Evolutionary conservation across 2,888 invertebrate species (phyloP).

Genomic region (Bembecia ichneumoniformis): DNA sequence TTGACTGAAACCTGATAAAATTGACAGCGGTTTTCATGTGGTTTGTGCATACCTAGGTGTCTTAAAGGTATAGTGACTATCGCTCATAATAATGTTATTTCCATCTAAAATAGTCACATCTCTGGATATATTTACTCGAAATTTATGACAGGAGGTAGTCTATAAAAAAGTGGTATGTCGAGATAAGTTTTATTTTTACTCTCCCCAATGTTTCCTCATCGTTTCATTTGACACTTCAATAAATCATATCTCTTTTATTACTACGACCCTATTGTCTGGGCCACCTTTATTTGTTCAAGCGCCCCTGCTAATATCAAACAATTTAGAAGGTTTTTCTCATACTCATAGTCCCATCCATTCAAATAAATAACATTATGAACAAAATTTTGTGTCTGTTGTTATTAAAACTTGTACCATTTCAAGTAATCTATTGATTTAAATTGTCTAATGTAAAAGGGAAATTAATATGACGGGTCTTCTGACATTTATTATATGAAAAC

Average conservation of each 20-base stretch:
- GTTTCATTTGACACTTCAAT: slow-evolving; percentile 43
- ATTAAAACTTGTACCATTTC: too few relatives aligned
- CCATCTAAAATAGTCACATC: too few relatives aligned
- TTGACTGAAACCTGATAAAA: too few relatives aligned
- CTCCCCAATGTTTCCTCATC: slow-evolving; percentile 10
- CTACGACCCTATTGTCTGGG: slow-evolving; percentile 39
- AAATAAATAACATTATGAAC: background rate
- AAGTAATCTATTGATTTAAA: too few relatives aligned
- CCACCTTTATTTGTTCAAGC: slow-evolving; percentile 35
- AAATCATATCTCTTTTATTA: slow-evolving; percentile 60
- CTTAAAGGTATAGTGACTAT: too few relatives aligned
- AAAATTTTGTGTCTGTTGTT: too few relatives aligned
- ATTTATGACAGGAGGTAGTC: background rate
- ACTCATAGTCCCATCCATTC: slow-evolving; percentile 16
- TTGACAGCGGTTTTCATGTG: too few relatives aligned
- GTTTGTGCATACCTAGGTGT: too few relatives aligned
- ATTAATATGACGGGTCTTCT: too few relatives aligned
- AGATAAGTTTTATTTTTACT: background rate
- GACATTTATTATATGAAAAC: too few relatives aligned
- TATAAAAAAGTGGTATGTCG: background rate
- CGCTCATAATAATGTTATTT: too few relatives aligned
- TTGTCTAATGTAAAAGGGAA: too few relatives aligned
- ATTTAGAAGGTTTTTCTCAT: slow-evolving; percentile 1
- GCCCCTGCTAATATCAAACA: slow-evolving; percentile 23
- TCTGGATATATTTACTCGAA: background rate